phyloP scores from a whole-genome alignment of 2,113 vertebrate genomes.

The Charina bottae region DNA sequence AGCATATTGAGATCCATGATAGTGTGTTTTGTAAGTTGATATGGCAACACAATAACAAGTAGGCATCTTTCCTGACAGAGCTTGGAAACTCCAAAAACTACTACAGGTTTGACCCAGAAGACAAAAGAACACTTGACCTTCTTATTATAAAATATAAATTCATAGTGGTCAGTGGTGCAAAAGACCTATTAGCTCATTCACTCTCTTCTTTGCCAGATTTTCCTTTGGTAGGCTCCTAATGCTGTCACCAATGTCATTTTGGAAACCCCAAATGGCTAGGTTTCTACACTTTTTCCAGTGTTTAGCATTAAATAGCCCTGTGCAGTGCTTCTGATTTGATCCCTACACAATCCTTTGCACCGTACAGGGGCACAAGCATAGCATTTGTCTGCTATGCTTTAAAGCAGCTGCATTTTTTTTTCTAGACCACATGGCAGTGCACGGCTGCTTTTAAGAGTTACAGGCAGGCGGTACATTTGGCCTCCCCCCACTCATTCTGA shows the following conservation, averaged over 20 bases:
- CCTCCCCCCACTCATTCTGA: background rate
- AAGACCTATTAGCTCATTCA: conserved; percentile 17
- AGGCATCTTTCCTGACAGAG: background rate
- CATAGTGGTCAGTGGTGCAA: background rate
- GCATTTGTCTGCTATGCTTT: background rate
- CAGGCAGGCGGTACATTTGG: background rate
- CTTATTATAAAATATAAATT: conserved; percentile 26
- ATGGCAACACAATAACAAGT: conserved; percentile 27
- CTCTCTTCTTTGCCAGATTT: conserved; percentile 12
- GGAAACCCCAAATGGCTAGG: background rate
- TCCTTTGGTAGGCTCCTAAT: background rate
- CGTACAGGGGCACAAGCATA: background rate
- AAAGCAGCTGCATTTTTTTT: background rate
- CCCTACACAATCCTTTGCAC: background rate
- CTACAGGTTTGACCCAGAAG: conserved; percentile 4
- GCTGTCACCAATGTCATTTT: background rate
- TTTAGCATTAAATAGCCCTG: background rate
- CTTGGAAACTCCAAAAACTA: conserved; percentile 6
- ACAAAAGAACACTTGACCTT: conserved; percentile 2
- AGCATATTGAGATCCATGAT: background rate
- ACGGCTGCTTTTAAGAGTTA: background rate
- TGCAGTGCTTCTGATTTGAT: background rate
- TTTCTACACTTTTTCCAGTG: background rate
- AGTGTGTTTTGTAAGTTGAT: conserved; percentile 20
- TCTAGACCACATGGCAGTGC: background rate